Evolutionary conservation across 2,113 vertebrate species (phyloP).

Genomic region (Tachuris rubrigastra): DNA sequence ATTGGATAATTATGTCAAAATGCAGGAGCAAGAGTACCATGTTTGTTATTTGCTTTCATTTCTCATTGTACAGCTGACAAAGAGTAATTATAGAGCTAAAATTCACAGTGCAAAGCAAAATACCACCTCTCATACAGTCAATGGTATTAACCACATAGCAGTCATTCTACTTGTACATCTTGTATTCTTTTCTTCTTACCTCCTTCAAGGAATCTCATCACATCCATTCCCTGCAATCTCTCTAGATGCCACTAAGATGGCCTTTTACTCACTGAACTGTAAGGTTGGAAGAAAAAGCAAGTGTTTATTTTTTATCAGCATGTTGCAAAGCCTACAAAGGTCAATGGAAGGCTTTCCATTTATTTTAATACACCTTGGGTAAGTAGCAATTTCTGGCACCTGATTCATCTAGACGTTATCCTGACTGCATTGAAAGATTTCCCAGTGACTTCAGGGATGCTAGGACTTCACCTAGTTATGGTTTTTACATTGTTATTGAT

Average conservation of each 20-base stretch:
- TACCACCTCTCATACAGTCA: neutral
- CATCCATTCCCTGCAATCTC: neutral
- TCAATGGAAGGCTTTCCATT: neutral
- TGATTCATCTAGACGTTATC: neutral
- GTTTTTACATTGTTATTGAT: neutral
- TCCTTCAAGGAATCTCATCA: neutral
- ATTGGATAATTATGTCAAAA: neutral
- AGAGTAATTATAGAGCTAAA: neutral
- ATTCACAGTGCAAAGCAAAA: neutral
- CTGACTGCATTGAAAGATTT: neutral
- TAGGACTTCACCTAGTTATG: neutral
- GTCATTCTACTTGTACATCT: neutral
- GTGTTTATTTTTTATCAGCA: neutral
- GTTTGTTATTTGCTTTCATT: neutral
- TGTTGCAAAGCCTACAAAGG: neutral
- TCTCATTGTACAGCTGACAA: neutral
- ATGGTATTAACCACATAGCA: neutral
- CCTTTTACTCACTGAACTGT: neutral
- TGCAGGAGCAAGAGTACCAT: neutral
- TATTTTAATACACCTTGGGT: neutral
- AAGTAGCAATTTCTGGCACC: neutral
- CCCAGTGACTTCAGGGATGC: neutral
- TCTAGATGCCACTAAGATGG: neutral
- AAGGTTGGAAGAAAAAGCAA: neutral
- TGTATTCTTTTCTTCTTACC: neutral